Conservation (phyloP, 2,113 vertebrate species). For the Phoenicopterus ruber region DNA sequence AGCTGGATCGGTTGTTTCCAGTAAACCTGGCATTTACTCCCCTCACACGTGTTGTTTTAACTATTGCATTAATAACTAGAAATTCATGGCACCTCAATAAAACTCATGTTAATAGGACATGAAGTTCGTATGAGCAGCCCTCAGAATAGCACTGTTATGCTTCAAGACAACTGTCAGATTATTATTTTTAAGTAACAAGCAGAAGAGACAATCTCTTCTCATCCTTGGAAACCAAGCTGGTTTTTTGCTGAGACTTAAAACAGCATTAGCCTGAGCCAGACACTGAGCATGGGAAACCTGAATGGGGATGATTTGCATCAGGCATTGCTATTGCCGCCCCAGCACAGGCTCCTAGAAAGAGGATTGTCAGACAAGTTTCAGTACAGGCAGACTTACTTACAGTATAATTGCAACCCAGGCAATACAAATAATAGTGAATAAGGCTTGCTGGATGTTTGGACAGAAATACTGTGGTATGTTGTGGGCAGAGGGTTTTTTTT, state of each 20-base stretch:
- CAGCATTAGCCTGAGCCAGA: slow-evolving; percentile 12
- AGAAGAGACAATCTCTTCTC: slow-evolving; percentile 10
- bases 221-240: slow-evolving; percentile 9
- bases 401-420: neutral
- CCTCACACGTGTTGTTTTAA: neutral
- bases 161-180: neutral
- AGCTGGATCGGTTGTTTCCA: neutral
- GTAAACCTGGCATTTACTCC: neutral
- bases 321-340: neutral
- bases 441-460: neutral
- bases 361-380: neutral
- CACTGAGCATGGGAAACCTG: neutral
- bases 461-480: neutral
- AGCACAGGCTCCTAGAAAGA: neutral
- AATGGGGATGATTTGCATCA: neutral
- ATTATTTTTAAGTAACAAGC: slow-evolving; percentile 37
- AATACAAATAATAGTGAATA: neutral
- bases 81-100: neutral
- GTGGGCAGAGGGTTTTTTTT: too few relatives aligned
- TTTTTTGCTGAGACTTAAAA: slow-evolving; percentile 21
- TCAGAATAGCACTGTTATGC: neutral
- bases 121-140: neutral
- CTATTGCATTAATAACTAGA: neutral
- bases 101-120: neutral
- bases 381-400: neutral